These are phyloP conservation scores for Drosophila kepulauana DNA, from an alignment of 1,140 invertebrate species.

Conservation along the genomic window DNA sequence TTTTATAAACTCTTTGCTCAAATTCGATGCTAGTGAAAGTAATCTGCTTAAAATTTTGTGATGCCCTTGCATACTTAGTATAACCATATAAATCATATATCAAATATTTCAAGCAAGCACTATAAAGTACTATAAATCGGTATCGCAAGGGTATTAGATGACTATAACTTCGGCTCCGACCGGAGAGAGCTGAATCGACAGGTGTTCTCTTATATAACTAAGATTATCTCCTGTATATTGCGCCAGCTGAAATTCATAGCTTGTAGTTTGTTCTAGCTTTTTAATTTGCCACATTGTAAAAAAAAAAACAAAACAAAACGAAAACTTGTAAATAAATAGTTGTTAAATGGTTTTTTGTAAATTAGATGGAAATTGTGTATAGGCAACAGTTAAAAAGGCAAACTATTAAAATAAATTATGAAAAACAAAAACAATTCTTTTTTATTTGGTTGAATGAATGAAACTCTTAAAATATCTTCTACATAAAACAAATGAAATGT, in stretches of 20 bases:
- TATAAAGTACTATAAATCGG: not conserved
- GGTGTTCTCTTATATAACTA: constrained; percentile 2
- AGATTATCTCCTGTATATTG: constrained; percentile 20
- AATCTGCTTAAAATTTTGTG: constrained; percentile 13
- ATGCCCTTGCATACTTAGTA: constrained; percentile 1
- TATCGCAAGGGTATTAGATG: not conserved
- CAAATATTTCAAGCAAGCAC: not conserved
- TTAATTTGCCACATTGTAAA: constrained; percentile 69
- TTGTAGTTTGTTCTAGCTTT: constrained; percentile 63
- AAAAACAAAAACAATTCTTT: not conserved
- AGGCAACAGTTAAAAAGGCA: constrained; percentile 70
- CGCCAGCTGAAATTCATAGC: constrained; percentile 48
- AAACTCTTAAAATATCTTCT: not conserved
- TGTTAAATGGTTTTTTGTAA: constrained; percentile 75
- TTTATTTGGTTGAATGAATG: not conserved
- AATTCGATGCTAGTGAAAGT: constrained; percentile 33
- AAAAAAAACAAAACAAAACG: constrained; percentile 15
- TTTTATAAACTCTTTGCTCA: constrained; percentile 42
- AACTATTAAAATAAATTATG: constrained; percentile 57
- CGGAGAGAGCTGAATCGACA: constrained; percentile 1
- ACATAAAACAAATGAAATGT: too few species aligned
- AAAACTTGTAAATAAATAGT: constrained; percentile 53
- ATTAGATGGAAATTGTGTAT: constrained; percentile 72
- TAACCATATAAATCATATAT: constrained; percentile 2
- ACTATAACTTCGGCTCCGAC: constrained; percentile 9